These are phyloP conservation scores for Pyrrhosoma nymphula DNA, from an alignment of 2,888 invertebrate species.

Conservation along the genomic window DNA sequence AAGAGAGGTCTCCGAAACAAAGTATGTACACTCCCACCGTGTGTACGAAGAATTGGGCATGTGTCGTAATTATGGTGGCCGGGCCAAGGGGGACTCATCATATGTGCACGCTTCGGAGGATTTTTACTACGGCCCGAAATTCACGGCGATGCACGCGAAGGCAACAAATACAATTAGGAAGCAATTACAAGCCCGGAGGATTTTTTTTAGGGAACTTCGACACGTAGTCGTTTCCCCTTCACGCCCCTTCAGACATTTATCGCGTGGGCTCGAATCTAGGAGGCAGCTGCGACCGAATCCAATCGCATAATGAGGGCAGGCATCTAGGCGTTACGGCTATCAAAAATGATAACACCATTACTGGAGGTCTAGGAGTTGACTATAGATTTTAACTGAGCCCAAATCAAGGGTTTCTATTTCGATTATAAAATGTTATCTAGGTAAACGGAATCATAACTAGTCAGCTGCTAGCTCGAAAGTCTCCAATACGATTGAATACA, in stretches of 20 bases:
- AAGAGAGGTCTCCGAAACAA: background rate
- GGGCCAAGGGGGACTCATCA: background rate
- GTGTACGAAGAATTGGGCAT: background rate
- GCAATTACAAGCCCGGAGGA: background rate
- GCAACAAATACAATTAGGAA: background rate
- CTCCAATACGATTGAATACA: no score
- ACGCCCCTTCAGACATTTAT: background rate
- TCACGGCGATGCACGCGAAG: background rate
- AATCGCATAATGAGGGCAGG: background rate
- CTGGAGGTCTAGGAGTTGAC: no score
- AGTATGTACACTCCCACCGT: background rate
- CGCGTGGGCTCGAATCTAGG: background rate
- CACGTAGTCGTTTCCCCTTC: no score
- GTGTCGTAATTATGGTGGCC: background rate
- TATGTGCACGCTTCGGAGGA: background rate
- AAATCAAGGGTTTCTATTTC: no score
- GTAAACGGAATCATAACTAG: no score
- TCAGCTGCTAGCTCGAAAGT: no score
- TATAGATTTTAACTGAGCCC: no score
- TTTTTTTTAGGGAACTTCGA: background rate
- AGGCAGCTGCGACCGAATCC: background rate
- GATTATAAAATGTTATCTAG: no score
- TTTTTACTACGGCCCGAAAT: background rate
- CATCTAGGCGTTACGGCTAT: background rate
- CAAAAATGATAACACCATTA: background rate